Percentiles rank a stretch among this genome's conserved stretches.
phyloP scores from a whole-genome alignment of 2,113 vertebrate species.

The Reinhardtius hippoglossoides region DNA sequence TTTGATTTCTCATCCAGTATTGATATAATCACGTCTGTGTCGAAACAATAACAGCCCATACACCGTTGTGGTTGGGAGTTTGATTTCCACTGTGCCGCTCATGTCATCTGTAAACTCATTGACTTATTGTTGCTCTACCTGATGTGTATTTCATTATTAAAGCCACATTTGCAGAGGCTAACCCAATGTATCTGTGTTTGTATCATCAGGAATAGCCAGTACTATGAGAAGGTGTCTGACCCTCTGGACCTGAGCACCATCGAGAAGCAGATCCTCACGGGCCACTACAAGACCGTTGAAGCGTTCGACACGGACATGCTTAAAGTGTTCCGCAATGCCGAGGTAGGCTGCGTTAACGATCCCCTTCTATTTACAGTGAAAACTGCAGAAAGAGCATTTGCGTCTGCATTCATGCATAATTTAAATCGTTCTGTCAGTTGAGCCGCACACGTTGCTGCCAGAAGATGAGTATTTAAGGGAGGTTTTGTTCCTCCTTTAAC shows the following conservation, averaged over 20 bases:
- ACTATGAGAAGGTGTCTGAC: constrained; percentile 98
- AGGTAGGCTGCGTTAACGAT: constrained; percentile 83
- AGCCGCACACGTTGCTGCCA: neutral
- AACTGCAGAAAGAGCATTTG: neutral
- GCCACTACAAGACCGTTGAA: constrained; percentile 97
- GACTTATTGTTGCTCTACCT: neutral
- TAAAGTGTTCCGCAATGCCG: constrained; percentile 97
- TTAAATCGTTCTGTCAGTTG: neutral
- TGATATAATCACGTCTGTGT: constrained; percentile 46
- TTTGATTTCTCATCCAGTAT: constrained; percentile 45
- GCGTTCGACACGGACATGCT: constrained; percentile 98
- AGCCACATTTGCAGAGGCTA: neutral
- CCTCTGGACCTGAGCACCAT: constrained; percentile 94
- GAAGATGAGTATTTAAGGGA: neutral
- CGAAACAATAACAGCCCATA: constrained; percentile 51
- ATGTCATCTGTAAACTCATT: neutral
- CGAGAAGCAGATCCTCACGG: constrained; percentile 96
- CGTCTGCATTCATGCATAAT: neutral
- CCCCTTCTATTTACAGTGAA: neutral
- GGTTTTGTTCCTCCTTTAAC: constrained; percentile 8
- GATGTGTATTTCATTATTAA: neutral
- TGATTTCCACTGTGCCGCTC: neutral
- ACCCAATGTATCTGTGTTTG: constrained; percentile 4
- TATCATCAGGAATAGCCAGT: constrained; percentile 90
- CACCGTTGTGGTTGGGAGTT: neutral